Base-by-base conservation (phyloP, 2,888 invertebrate genomes). In the Bimastos eiseni region DNA sequence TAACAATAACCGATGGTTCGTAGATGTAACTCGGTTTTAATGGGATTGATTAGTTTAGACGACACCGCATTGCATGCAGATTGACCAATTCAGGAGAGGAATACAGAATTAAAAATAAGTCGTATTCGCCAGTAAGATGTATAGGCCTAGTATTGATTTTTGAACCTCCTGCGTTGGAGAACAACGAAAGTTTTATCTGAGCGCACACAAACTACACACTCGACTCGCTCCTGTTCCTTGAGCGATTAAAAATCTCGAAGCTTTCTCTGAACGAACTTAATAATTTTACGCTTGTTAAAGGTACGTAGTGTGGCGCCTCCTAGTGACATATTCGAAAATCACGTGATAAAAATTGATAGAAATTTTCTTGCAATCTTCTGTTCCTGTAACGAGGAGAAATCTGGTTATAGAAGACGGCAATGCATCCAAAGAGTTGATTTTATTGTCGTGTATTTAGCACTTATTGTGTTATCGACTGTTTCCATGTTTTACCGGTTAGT, bases 401-500 rank as follows among this genome's bases (percentile, higher is more conserved):
- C 70, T 70, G 8, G n/a, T 70, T n/a, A n/a, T 30, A n/a, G 8
- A 70, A 70, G 30, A n/a, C 11, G 70, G n/a, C 6, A 8, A n/a
- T 70, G 70, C 30, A n/a, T 30, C 70, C n/a, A 30, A 5, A 70
- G n/a, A 70, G 30, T 70, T 70, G 30, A 70, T 70, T 70, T 70
- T 70, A 70, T 70, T 70, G 30, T n/a, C n/a, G 70, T n/a, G n/a
- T n/a, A 70, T 70, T 70, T n/a, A 70, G n/a, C 49, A 24, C 24
- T 70, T 70, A 70, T 70, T n/a, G 70, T 70, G 70, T n/a, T 70
- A n/a, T n/a, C 70, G 70, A 70, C 70, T n/a, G 70, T 70, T 70
- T 70, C 70, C 8, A n/a, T 30, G 70, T n/a, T 70, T 70, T 70
- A 70, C 70, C 30, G 70, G 70, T 70, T 2, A n/a, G 70, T 70